Percentiles rank a stretch among this genome's conserved stretches.
Evolutionary conservation across 2,113 vertebrate species (phyloP).

Genomic region (Carollia perspicillata): DNA sequence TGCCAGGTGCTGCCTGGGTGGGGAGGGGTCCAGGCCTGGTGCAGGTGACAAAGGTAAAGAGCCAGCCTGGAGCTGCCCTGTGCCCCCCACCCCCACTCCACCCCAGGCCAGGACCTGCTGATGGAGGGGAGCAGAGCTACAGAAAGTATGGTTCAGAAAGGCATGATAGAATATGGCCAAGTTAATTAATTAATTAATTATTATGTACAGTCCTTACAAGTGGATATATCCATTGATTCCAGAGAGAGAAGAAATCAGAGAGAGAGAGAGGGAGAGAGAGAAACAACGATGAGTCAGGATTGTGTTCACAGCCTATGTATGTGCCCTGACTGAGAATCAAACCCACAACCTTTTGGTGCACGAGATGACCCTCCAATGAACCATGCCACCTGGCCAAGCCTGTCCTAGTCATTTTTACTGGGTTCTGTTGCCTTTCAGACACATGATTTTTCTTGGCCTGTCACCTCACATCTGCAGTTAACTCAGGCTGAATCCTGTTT

Average conservation of each 20-base stretch:
- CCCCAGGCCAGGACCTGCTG: rapidly evolving
- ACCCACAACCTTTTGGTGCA: too few relatives aligned
- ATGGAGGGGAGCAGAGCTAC: rapidly evolving
- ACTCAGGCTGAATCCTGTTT: not conserved
- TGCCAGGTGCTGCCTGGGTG: rapidly evolving
- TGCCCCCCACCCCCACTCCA: not conserved
- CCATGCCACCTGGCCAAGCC: too few relatives aligned
- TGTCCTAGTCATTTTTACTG: not conserved
- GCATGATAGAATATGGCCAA: constrained; percentile 29
- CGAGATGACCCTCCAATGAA: too few relatives aligned
- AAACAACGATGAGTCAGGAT: too few relatives aligned
- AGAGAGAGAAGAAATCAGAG: too few relatives aligned
- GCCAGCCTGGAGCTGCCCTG: not conserved
- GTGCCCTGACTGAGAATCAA: too few relatives aligned
- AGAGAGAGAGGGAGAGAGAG: too few relatives aligned
- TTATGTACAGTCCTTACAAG: too few relatives aligned
- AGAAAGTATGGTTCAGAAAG: constrained; percentile 34
- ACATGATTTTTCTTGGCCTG: not conserved
- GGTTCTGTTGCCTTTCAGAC: not conserved
- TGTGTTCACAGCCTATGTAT: too few relatives aligned
- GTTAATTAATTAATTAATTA: too few relatives aligned
- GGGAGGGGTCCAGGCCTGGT: not conserved
- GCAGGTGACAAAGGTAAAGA: not conserved
- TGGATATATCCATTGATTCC: too few relatives aligned
- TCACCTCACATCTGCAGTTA: not conserved